Evolutionary conservation across 2,113 vertebrate species (phyloP).

Genomic region (Oenanthe oenanthe): DNA sequence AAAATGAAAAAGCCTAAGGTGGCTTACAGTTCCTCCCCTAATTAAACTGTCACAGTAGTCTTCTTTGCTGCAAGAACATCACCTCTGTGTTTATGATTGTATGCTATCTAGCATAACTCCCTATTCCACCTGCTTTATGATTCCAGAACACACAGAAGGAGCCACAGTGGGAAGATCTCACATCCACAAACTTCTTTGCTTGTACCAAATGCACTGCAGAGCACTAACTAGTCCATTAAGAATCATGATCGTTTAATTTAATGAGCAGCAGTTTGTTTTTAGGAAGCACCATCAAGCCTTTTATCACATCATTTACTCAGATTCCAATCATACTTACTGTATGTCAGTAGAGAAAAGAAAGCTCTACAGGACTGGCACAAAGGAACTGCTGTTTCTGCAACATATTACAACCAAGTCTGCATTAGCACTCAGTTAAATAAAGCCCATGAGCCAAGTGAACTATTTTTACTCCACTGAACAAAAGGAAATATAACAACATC

Average conservation of each 20-base stretch:
- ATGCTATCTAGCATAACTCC: not conserved
- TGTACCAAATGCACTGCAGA: not conserved
- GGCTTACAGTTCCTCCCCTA: not conserved
- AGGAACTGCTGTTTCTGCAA: conserved; percentile 41
- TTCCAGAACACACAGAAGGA: not conserved
- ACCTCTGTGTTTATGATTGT: not conserved
- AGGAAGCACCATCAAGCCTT: not conserved
- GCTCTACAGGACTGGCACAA: not conserved
- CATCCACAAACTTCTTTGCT: not conserved
- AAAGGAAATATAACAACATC: not conserved
- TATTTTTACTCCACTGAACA: conserved; percentile 34
- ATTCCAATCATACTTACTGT: not conserved
- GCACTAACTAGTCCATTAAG: not conserved
- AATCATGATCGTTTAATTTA: not conserved
- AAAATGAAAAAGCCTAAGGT: not conserved
- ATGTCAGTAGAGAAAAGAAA: not conserved
- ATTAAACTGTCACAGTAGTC: not conserved
- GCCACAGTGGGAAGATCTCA: not conserved
- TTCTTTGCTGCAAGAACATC: not conserved
- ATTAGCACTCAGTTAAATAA: not conserved
- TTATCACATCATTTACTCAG: not conserved
- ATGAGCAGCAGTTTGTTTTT: not conserved
- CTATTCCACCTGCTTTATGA: not conserved
- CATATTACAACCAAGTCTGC: not conserved
- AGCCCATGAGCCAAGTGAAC: not conserved